These are phyloP conservation scores for Plagodis pulveraria DNA, from an alignment of 2,888 invertebrate species.

Conservation along the genomic window DNA sequence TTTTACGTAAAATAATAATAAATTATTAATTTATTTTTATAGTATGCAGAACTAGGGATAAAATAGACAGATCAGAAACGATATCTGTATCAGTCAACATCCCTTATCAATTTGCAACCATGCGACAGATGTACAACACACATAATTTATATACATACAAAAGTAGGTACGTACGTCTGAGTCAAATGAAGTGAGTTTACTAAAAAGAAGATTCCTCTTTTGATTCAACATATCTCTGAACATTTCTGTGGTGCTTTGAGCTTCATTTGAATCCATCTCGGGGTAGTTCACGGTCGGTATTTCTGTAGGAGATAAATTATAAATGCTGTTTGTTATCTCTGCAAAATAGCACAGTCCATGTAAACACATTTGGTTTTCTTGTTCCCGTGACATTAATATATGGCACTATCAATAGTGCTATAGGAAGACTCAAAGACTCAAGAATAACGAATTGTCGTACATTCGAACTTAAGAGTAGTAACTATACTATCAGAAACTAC, in stretches of 20 bases:
- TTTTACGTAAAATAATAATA: no score
- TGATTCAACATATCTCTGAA: constrained; percentile 97
- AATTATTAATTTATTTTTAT: no score
- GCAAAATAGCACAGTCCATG: background rate
- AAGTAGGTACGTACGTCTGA: constrained; percentile 90
- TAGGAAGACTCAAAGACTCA: no score
- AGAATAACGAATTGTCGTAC: no score
- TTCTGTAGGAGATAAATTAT: constrained; percentile 47
- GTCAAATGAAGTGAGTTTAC: constrained; percentile 95
- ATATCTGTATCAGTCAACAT: background rate
- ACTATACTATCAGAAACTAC: no score
- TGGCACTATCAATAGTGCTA: no score
- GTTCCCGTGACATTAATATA: no score
- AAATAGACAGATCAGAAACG: no score
- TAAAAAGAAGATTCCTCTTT: constrained; percentile 94
- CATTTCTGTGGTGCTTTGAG: constrained; percentile 94
- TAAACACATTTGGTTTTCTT: no score
- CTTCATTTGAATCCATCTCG: constrained; percentile 87
- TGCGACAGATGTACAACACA: constrained; percentile 59
- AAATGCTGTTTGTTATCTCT: background rate
- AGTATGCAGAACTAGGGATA: no score
- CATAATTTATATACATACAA: constrained; percentile 28
- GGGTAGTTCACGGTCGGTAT: constrained; percentile 85
- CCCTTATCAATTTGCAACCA: constrained; percentile 41
- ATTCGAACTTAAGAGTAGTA: no score